phyloP scores from a whole-genome alignment of 2,797 vertebrate species.

The Tangara arthus region DNA sequence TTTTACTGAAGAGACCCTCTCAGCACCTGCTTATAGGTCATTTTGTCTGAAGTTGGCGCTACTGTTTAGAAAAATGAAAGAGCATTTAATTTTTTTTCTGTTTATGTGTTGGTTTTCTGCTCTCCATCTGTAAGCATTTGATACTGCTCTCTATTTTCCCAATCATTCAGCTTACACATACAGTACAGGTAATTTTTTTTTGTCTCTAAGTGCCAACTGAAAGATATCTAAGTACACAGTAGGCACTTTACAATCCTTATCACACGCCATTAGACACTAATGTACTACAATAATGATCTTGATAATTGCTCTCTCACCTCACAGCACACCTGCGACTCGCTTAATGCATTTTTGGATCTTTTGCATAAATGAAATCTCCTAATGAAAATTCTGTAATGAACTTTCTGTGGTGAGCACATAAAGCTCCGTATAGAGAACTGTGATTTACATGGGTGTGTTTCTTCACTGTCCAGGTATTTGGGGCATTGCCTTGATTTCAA shows the following conservation, averaged over 20 bases:
- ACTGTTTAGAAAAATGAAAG: not conserved
- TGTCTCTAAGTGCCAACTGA: not conserved
- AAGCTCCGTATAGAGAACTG: not conserved
- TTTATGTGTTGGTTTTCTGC: not conserved
- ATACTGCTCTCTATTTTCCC: not conserved
- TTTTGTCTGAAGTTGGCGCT: not conserved
- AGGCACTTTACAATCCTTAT: not conserved
- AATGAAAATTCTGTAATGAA: not conserved
- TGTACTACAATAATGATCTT: constrained; percentile 25
- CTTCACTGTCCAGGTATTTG: not conserved
- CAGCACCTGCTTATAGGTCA: not conserved
- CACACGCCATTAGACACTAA: constrained; percentile 14
- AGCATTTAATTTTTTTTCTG: not conserved
- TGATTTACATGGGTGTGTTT: not conserved
- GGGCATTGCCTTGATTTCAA: not conserved
- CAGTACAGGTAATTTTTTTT: not conserved
- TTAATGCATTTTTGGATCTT: not conserved
- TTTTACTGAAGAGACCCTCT: not conserved
- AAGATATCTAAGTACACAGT: not conserved
- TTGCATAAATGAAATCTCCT: not conserved
- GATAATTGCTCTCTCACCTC: constrained; percentile 37
- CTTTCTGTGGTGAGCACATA: not conserved
- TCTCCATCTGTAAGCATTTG: not conserved
- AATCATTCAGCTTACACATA: not conserved
- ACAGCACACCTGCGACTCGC: not conserved